Conservation (phyloP, 2,888 invertebrate genomes). For the Harpagoxenus sublaevis region DNA sequence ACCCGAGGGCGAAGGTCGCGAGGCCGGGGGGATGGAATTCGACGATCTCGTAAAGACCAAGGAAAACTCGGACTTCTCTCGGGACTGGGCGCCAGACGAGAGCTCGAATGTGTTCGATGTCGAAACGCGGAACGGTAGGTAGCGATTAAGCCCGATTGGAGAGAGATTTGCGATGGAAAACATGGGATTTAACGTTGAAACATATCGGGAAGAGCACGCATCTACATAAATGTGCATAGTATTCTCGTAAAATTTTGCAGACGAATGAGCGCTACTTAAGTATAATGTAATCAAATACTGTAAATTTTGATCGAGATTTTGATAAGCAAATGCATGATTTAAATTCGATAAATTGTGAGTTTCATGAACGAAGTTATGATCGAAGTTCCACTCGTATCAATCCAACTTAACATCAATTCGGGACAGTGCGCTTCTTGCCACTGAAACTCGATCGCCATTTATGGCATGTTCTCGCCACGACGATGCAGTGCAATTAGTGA, state of each 20-base stretch:
- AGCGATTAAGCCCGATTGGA: background rate
- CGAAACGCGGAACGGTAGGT: conserved; percentile 62
- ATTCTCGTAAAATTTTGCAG: background rate
- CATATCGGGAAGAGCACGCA: background rate
- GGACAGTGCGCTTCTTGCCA: conserved; percentile 29
- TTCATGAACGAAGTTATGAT: background rate
- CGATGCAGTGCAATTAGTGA: conserved; percentile 24
- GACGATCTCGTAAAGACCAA: background rate
- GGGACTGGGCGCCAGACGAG: background rate
- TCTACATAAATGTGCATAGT: background rate
- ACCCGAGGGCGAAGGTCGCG: conserved; percentile 10
- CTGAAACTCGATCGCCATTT: conserved; percentile 33
- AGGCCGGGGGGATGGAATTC: background rate
- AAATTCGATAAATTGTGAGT: background rate
- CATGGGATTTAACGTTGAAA: background rate
- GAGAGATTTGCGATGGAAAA: background rate
- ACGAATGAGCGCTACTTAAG: background rate
- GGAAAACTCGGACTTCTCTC: background rate
- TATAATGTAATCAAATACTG: background rate
- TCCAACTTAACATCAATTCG: conserved; percentile 8
- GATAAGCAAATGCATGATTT: background rate
- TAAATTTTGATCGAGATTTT: background rate
- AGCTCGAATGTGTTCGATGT: conserved; percentile 58
- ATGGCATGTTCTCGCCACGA: conserved; percentile 16
- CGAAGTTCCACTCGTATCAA: background rate